Base-by-base conservation (phyloP, 2,113 vertebrate genomes). In the Antennarius striatus region DNA sequence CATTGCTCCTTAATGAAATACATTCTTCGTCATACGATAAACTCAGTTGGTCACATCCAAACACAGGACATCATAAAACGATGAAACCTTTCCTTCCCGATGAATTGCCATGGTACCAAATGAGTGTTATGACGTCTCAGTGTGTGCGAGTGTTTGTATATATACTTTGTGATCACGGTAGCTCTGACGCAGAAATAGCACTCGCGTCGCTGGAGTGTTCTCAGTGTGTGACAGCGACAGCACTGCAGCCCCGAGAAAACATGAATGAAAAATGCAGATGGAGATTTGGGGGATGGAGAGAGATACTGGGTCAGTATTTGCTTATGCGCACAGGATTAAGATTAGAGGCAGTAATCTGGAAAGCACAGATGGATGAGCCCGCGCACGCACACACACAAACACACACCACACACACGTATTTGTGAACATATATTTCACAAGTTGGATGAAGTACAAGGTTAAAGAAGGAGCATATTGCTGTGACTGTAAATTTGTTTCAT, bases 281-380 rank as follows among this genome's bases (percentile, higher is more conserved):
- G 17, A 60, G 17, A 30, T 10, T 22, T 30, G n/a, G 15, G 57
- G 22, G 40, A 50, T 8, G 52, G 47, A 30, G 56, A 49, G 49
- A 55, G 53, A 64, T 71, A 54, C 54, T 71, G 80, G 77, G 79
- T 83, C 73, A 81, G 58, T 56, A 57, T 82, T 73, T 69, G 64
- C 55, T 73, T 42, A 73, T 61, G 75, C 68, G 65, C 60, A 36
- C 65, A 28, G 63, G 80, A 89, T 88, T 83, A 83, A 71, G 83
- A 86, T 87, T 81, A 86, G n/a, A 8, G 42, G 71, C 71, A 59
- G 58, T 80, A 87, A 88, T 89, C 85, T 80, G 73, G 59, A 69
- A 17, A 39, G 68, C 78, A 84, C 81, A 86, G 81, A 79, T 73
- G 81, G 74, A 39, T 39, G 50, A 64, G 36, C 1, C 5, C 13